Base-by-base conservation (phyloP, 2,888 invertebrate genomes). In the Cephus spinipes region DNA sequence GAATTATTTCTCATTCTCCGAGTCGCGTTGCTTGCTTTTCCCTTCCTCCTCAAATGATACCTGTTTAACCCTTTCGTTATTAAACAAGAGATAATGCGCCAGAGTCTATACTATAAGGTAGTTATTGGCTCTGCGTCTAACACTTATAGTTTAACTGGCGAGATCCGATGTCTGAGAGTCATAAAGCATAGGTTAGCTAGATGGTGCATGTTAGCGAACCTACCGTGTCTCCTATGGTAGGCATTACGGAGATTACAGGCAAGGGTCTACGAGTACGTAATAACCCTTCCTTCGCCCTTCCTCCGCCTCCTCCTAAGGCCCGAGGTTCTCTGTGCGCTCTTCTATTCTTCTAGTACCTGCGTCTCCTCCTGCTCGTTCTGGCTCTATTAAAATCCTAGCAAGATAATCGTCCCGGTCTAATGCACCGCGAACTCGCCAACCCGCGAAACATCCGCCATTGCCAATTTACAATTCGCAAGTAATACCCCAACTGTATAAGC, bases 241-340 rank as follows among this genome's bases (percentile, higher is more conserved):
- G 85, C 86, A 88, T 89, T 89, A 89, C 87, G 84, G 85, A 88
- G 88, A 89, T 89, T 87, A 87, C 85, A 86, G 86, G 81, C 87
- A 69, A 75, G 68, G 74, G 76, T 32, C 33, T 75, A 15, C 79
- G 81, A 80, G 79, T 79, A 80, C 82, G 87, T 88, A 88, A 89
- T 88, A 85, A 87, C 84, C 83, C 80, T 77, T 80, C 82, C 79
- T 77, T 71, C 40, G 75, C 73, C 80, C 74, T 78, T 69, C 79
- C 76, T 80, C 35, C 35, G 75, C 80, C 77, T 80, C 77, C 79
- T 55, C 79, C 23, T 1, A 55, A 55, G 55, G 9, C 55, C 55
- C 55, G 55, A 55, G 55, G 55, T 55, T 55, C 40, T 40, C 40
- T 15, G 40, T 6, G 40, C 40, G 40, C 15, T 40, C 40, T 15